Percentiles rank a stretch among this genome's conserved stretches.
These are phyloP conservation scores for Drosophila kokeensis DNA, from an alignment of 2,888 invertebrate genomes.

Conservation along the genomic window DNA sequence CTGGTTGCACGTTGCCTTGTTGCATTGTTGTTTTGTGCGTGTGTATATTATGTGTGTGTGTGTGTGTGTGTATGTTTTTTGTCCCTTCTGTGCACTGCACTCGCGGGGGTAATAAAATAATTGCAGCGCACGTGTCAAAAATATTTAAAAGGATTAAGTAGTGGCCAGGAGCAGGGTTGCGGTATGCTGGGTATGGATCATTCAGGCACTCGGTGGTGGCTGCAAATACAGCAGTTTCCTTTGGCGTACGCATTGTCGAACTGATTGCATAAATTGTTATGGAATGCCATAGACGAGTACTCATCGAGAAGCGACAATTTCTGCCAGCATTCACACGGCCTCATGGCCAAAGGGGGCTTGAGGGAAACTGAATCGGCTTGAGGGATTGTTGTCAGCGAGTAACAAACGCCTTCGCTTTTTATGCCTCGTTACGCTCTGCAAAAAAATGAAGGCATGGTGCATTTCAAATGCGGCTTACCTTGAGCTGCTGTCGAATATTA, in stretches of 20 bases:
- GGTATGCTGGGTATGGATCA: background rate
- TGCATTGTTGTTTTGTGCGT: slow-evolving; percentile 23
- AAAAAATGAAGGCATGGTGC: background rate
- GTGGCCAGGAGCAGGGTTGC: slow-evolving; percentile 3
- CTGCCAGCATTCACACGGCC: slow-evolving; percentile 32
- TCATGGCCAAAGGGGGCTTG: slow-evolving; percentile 2
- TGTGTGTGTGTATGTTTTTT: slow-evolving; percentile 26
- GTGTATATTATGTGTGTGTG: slow-evolving; percentile 1
- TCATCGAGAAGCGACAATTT: slow-evolving; percentile 30
- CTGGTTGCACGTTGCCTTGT: slow-evolving; percentile 44
- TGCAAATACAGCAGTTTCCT: slow-evolving; percentile 42
- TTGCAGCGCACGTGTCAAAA: slow-evolving; percentile 83
- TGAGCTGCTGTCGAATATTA: background rate
- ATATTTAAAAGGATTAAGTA: slow-evolving; percentile 81
- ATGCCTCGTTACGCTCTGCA: slow-evolving; percentile 29
- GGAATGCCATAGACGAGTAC: slow-evolving; percentile 63
- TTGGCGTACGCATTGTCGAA: slow-evolving; percentile 56
- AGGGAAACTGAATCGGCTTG: slow-evolving; percentile 9
- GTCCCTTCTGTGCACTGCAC: slow-evolving; percentile 46
- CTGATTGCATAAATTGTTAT: slow-evolving; percentile 79
- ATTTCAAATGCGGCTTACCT: background rate
- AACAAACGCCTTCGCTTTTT: slow-evolving; percentile 40
- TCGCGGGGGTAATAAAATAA: slow-evolving; percentile 81
- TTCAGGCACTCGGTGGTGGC: slow-evolving; percentile 14
- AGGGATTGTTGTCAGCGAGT: slow-evolving; percentile 36